These are phyloP conservation scores for Caenorhabditis macrosperma DNA, from an alignment of 2,888 invertebrate genomes.

Conservation along the genomic window DNA sequence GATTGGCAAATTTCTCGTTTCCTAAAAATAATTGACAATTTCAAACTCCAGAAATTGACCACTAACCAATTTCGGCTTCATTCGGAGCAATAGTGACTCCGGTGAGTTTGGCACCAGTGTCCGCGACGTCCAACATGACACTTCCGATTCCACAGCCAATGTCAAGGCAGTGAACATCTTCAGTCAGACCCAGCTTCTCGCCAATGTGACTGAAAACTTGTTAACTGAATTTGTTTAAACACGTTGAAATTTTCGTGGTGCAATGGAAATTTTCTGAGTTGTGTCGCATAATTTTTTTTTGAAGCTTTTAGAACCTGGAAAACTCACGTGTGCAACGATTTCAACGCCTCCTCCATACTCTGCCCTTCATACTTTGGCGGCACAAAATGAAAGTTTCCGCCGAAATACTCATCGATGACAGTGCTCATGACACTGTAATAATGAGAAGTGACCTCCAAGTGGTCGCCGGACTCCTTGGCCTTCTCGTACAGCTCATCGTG, in stretches of 20 bases:
- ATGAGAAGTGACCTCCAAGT: conserved; percentile 76
- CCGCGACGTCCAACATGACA: conserved; percentile 75
- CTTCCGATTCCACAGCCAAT: conserved; percentile 77
- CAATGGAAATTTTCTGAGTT: background rate
- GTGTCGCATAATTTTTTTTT: background rate
- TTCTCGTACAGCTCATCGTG: conserved; percentile 75
- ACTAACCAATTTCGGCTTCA: conserved; percentile 73
- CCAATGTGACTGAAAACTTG: conserved; percentile 65
- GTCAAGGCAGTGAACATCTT: conserved; percentile 72
- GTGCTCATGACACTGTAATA: conserved; percentile 79
- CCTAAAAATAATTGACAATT: conserved; percentile 21
- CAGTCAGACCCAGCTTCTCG: conserved; percentile 63
- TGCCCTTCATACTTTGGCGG: conserved; percentile 70
- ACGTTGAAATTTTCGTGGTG: background rate
- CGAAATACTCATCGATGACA: conserved; percentile 79
- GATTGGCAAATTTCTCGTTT: conserved; percentile 51
- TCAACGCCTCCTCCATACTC: conserved; percentile 71
- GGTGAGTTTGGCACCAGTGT: conserved; percentile 73
- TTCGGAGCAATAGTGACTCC: conserved; percentile 78
- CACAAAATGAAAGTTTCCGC: conserved; percentile 79
- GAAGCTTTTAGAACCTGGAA: no score
- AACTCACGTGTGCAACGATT: conserved; percentile 61
- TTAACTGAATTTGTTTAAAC: no score
- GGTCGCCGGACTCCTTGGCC: conserved; percentile 70
- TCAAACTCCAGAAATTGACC: no score